A percentile compares a stretch with the other conserved stretches of the same genome.
phyloP scores from a whole-genome alignment of 2,888 invertebrate genomes.

The Hylaea fasciaria region DNA sequence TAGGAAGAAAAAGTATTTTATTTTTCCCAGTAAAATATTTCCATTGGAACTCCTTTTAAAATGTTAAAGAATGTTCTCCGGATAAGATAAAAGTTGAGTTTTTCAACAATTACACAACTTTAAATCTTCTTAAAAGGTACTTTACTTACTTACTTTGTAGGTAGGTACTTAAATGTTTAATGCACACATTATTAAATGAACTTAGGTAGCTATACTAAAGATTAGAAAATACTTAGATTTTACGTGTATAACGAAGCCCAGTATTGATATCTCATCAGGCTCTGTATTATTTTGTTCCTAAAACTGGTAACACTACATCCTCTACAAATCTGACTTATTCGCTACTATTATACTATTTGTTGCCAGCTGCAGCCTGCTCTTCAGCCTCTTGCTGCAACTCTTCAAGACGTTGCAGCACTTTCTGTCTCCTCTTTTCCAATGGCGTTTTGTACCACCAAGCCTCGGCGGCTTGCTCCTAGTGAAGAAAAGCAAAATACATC shows the following conservation, averaged over 20 bases:
- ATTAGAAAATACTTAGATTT: no score
- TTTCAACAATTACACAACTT: constrained; percentile 27
- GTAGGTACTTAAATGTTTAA: constrained; percentile 7
- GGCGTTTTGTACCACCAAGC: constrained; percentile 93
- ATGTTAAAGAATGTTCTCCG: constrained; percentile 44
- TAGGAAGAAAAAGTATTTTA: constrained; percentile 54
- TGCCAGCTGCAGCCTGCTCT: constrained; percentile 62
- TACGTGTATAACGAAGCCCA: no score
- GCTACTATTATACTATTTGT: constrained; percentile 30
- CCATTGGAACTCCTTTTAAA: constrained; percentile 45
- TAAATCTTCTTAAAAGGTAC: constrained; percentile 11
- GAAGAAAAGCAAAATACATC: constrained; percentile 1
- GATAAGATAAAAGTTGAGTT: constrained; percentile 46
- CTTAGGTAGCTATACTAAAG: no score
- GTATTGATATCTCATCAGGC: no score
- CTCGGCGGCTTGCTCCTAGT: constrained; percentile 89
- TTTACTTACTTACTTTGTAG: constrained; percentile 17
- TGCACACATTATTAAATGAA: background rate
- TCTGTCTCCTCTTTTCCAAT: constrained; percentile 90
- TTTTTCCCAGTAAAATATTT: constrained; percentile 50
- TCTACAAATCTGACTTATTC: no score
- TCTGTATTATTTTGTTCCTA: no score
- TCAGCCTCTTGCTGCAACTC: constrained; percentile 84
- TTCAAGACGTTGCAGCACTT: constrained; percentile 87
- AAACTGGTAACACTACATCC: no score